Evolutionary conservation across 2,113 vertebrate genomes (phyloP), one percentile per base, ranked within the genome.

Genomic region (Xyrauchen texanus): DNA sequence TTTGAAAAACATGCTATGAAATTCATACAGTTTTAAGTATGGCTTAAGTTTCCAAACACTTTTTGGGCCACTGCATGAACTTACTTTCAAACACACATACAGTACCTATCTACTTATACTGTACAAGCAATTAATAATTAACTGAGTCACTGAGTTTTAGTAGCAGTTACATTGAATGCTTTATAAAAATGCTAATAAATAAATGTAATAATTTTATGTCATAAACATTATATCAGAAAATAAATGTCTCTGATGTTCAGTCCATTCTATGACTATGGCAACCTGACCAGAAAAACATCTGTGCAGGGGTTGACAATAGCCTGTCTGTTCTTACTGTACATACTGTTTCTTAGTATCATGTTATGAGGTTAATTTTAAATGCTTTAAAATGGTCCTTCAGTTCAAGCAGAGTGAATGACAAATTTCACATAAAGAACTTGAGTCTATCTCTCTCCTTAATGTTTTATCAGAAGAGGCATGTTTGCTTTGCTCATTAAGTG

Each of bases 401-500:
- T 61, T 61, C 21, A 49, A 62, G 44, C 55, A 68, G 16, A 75
- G 11, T 63, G 16, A 9, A 51, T 63, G 69, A 71, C 69, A 45
- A 16, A 62, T 69, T 68, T 71, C 81, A 6, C 72, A 67, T 34
- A 34, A 46, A 55, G 77, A 77, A 66, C 64, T 47, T 49, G 7
- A 34, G 65, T 15, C n/a, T 60, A 62, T 67, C 8, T 57, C 64
- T 76, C 12, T 66, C 63, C 21, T 34, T 34, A 49, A 68, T 52
- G 57, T 51, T 21, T 85, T 82, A 88, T 88, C 77, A 57, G 57
- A 83, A 78, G 49, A 79, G 85, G 85, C 84, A 86, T 71, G 44
- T 81, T 85, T 83, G 85, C 86, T 75, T 58, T 86, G 81, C 74
- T 85, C 82, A 87, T 90, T 85, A 84, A 47, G 68, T 52, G 51